phyloP scores from a whole-genome alignment of 2,113 vertebrate genomes.

The Crotophaga sulcirostris region DNA sequence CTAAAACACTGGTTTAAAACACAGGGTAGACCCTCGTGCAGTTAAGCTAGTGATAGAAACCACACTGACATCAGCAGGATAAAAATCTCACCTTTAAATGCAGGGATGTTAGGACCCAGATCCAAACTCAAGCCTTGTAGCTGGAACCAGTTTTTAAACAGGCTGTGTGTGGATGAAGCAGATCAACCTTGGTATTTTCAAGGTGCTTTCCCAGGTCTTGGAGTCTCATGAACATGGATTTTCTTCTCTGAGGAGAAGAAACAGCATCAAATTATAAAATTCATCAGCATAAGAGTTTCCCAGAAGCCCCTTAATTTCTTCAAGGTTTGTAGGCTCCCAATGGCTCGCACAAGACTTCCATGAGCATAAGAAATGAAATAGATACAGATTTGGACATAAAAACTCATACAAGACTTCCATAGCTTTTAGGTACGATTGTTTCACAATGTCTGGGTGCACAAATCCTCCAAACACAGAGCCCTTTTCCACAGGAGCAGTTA shows the following conservation, averaged over 20 bases:
- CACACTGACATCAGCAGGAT: neutral
- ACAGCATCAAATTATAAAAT: neutral
- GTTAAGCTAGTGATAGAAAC: neutral
- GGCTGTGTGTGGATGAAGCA: neutral
- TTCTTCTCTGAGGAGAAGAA: neutral
- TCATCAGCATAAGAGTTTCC: neutral
- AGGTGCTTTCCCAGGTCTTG: neutral
- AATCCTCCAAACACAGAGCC: neutral
- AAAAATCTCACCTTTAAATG: neutral
- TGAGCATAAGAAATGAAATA: neutral
- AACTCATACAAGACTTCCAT: neutral
- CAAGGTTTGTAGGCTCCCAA: neutral
- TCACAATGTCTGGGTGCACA: neutral
- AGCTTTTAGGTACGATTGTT: neutral
- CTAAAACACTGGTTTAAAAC: neutral
- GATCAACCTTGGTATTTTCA: neutral
- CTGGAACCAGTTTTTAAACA: neutral
- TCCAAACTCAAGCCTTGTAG: neutral
- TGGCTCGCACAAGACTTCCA: neutral
- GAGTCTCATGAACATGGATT: neutral
- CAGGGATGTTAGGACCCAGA: neutral
- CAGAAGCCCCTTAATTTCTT: neutral
- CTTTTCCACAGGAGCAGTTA: neutral
- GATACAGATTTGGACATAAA: neutral
- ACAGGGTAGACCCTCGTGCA: neutral